Conservation (phyloP, 2,797 vertebrate species). For the Meda fulgida region DNA sequence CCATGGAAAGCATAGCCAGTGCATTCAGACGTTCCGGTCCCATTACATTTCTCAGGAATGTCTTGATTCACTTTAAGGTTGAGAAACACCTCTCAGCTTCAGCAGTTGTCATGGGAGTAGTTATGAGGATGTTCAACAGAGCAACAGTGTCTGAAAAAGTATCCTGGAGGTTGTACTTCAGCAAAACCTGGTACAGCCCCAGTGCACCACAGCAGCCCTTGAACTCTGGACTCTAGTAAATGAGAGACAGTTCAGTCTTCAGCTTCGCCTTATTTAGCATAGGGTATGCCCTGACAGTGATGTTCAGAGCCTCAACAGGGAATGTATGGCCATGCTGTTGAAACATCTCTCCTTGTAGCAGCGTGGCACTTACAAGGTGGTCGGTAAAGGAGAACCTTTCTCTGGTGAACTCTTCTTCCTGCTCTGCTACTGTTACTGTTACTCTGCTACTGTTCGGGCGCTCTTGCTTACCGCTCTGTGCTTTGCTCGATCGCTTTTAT, state of each 20-base stretch:
- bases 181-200: constrained; percentile 42
- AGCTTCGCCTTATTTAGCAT: constrained; percentile 44
- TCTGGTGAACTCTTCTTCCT: too few relatives aligned
- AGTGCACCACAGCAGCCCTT: constrained; percentile 37
- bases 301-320: constrained; percentile 25
- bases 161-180: constrained; percentile 45
- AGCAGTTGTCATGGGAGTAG: constrained; percentile 48
- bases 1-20: constrained; percentile 40
- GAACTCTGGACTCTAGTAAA: constrained; percentile 35
- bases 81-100: constrained; percentile 52
- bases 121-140: constrained; percentile 53
- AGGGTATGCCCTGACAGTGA: constrained; percentile 30
- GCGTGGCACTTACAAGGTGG: too few relatives aligned
- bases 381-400: too few relatives aligned
- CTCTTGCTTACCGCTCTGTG: too few relatives aligned
- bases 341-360: too few relatives aligned
- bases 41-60: constrained; percentile 41
- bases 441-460: too few relatives aligned
- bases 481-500: too few relatives aligned
- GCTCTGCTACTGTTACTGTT: too few relatives aligned
- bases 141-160: neutral
- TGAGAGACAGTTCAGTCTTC: constrained; percentile 40
- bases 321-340: neutral
- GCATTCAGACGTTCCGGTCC: constrained; percentile 44
- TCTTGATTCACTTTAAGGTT: constrained; percentile 46